phyloP scores from a whole-genome alignment of 2,113 vertebrate genomes.

The Nansenia antarctica region DNA sequence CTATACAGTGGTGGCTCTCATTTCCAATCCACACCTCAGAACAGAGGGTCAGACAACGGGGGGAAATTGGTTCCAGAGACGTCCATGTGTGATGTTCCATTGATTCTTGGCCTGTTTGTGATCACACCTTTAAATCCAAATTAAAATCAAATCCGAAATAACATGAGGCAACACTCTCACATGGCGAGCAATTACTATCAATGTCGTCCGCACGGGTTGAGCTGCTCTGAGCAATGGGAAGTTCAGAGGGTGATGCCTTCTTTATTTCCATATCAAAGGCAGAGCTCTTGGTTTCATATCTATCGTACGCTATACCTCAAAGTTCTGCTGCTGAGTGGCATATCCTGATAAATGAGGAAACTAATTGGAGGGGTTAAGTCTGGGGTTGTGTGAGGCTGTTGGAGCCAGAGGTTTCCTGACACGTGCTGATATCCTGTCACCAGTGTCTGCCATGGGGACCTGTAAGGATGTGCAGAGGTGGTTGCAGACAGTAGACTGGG shows the following conservation, averaged over 20 bases:
- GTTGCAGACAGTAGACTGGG: conserved; percentile 19
- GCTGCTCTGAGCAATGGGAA: conserved; percentile 40
- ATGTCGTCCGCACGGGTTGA: conserved; percentile 36
- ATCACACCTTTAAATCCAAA: conserved; percentile 55
- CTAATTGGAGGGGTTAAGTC: conserved; percentile 53
- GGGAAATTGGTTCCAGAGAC: conserved; percentile 66
- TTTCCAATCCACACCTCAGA: conserved; percentile 53
- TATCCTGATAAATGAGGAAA: conserved; percentile 60
- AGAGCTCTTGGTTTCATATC: conserved; percentile 28
- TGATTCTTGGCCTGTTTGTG: conserved; percentile 41
- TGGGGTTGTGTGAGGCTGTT: conserved; percentile 39
- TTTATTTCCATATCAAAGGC: conserved; percentile 58
- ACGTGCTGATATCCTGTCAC: conserved; percentile 35
- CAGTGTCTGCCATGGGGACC: conserved; percentile 24
- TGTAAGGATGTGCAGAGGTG: conserved; percentile 31
- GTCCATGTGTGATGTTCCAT: conserved; percentile 13
- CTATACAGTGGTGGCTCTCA: conserved; percentile 36
- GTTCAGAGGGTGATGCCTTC: conserved; percentile 29
- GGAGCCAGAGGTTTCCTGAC: conserved; percentile 18
- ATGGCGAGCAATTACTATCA: conserved; percentile 57
- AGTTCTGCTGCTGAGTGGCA: conserved; percentile 25
- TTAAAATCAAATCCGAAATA: conserved; percentile 62
- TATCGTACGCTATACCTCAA: conserved; percentile 14
- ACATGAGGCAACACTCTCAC: conserved; percentile 55
- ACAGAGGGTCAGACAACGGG: conserved; percentile 23